phyloP scores from a whole-genome alignment of 2,113 vertebrate genomes.

The Picathartes gymnocephalus region DNA sequence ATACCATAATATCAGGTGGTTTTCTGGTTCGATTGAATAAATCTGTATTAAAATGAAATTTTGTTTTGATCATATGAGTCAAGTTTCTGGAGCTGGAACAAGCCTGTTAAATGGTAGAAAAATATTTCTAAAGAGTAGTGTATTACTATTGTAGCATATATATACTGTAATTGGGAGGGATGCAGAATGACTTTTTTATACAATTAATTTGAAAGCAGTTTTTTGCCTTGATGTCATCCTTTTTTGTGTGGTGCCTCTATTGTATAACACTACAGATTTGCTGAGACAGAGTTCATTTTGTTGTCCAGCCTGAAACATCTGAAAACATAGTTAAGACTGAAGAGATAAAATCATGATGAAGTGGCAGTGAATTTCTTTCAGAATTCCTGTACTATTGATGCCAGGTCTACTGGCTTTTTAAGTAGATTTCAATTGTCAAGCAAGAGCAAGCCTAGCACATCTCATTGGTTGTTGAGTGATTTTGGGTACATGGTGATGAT shows the following conservation, averaged over 20 bases:
- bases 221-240: not conserved
- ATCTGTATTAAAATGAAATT: not conserved
- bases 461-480: not conserved
- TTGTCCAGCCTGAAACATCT: not conserved
- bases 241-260: not conserved
- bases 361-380: not conserved
- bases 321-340: not conserved
- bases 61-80: not conserved
- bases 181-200: not conserved
- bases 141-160: not conserved
- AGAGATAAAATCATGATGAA: not conserved
- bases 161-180: not conserved
- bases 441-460: not conserved
- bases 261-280: not conserved
- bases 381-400: not conserved
- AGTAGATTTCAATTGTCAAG: not conserved
- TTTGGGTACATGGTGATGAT: not conserved
- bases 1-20: constrained; percentile 19
- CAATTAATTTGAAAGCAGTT: not conserved
- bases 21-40: not conserved
- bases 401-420: not conserved
- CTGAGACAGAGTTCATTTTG: not conserved
- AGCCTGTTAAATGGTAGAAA: not conserved
- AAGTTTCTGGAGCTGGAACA: not conserved
- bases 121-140: not conserved